Evolutionary conservation across 2,113 vertebrate genomes (phyloP).

Genomic region (Oncorhynchus clarkii): DNA sequence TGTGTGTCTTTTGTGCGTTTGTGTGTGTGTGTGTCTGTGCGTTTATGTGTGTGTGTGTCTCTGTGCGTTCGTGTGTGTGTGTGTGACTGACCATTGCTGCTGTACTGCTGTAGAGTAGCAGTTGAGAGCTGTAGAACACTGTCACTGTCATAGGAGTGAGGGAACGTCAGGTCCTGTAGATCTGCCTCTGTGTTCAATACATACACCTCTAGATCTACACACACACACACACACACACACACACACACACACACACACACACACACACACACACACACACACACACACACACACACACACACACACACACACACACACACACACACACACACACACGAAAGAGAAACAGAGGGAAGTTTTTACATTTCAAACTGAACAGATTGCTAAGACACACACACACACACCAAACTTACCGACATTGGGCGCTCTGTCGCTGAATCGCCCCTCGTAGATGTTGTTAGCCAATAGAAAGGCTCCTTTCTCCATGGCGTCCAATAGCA

Average conservation of each 20-base stretch:
- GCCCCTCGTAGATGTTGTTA: constrained; percentile 88
- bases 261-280: too few relatives aligned
- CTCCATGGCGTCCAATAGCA: constrained; percentile 89
- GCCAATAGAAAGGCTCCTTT: constrained; percentile 91
- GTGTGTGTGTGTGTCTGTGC: background rate
- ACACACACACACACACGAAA: background rate
- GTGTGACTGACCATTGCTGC: constrained; percentile 80
- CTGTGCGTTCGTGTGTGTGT: background rate
- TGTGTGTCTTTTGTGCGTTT: background rate
- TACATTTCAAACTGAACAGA: too few relatives aligned
- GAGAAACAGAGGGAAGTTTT: background rate
- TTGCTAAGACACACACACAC: background rate
- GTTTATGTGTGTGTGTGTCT: background rate
- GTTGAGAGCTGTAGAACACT: constrained; percentile 89
- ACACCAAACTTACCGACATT: constrained; percentile 80
- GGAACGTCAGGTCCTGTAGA: constrained; percentile 87
- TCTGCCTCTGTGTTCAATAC: constrained; percentile 89
- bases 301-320: background rate
- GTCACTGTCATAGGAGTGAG: constrained; percentile 82
- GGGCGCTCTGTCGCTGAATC: constrained; percentile 80
- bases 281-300: background rate
- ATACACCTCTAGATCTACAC: constrained; percentile 84
- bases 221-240: background rate
- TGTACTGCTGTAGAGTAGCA: constrained; percentile 92
- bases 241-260: background rate